Conservation (phyloP, 1,140 invertebrate genomes). For the Cyclargus thomasi region DNA sequence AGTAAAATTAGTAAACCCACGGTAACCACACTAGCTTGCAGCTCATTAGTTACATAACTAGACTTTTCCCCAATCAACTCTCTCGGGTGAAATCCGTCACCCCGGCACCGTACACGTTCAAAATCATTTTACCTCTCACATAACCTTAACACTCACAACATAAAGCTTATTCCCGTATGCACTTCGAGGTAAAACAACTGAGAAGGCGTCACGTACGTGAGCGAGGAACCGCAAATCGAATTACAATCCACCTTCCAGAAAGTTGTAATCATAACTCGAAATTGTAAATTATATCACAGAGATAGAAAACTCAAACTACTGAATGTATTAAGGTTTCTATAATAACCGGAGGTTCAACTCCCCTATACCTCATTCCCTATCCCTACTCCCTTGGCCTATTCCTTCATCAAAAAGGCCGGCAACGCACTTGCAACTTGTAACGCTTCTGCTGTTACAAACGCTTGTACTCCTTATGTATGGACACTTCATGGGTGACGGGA, state of each 20-base stretch:
- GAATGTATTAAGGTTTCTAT: neutral
- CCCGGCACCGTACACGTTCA: neutral
- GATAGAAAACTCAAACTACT: neutral
- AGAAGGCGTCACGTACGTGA: neutral
- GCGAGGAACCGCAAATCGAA: neutral
- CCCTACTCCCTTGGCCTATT: no score
- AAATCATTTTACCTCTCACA: no score
- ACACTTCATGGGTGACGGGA: no score
- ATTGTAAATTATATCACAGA: neutral
- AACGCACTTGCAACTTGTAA: no score
- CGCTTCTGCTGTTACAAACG: no score
- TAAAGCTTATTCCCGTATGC: no score
- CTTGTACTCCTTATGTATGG: no score
- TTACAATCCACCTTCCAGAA: neutral
- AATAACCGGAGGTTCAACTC: no score
- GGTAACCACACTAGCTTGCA: neutral
- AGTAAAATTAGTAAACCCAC: no score
- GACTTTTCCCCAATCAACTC: conserved; percentile 2
- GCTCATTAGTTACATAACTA: neutral
- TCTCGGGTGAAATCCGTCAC: neutral
- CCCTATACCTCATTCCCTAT: no score
- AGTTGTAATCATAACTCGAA: neutral
- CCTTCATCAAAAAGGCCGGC: no score
- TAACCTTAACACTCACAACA: no score
- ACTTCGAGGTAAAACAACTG: neutral